Evolutionary conservation across 1,140 invertebrate species (phyloP), one percentile per base, ranked within the genome.

Genomic region (Mamestra configurata): DNA sequence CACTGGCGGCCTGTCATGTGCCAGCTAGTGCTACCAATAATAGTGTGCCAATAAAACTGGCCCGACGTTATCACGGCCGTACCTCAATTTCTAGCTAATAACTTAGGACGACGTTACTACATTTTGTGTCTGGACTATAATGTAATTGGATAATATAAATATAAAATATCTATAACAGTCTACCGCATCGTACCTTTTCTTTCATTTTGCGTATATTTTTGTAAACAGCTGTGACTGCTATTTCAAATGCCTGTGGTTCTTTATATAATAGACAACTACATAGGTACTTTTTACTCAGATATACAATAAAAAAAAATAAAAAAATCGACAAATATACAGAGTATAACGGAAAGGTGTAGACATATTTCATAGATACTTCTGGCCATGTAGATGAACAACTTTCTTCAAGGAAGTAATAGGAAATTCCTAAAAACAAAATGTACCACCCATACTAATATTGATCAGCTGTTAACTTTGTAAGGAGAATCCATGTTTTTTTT

Each of bases 1-100:
- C 49, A 78, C 61, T 43, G 46, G 64, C 76, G 76, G 51, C 76
- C 40, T 78, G 76, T 78, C 76, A 78, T 68, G 37, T 76, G 57
- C 53, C 18, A 13, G 53, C 53, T 73, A 15, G 55, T 71, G 11
- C 49, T 73, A 73, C 53, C 71, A 73, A 73, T 73, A 73, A 57
- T 43, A 73, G 53, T 55, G 31, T 73, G 40, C 40, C 71, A 73
- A 57, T 57, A 71, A 71, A 71, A 71, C 68, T 49, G 0, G 40
- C 37, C 20, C 3, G 5, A 27, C 15, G 66, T 49, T 70, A 43
- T 43, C 66, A 15, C 49, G 15, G 40, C 22, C 10, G 37, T 46
- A 46, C 37, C 37, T 46, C 20, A 22, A 20, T 15, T 46, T 46
- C n/a, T 27, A 46, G 13, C 11, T 70, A 24, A 27, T 22, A n/a